A percentile compares a stretch with the other conserved stretches of the same genome.
These are phyloP conservation scores for Piaya cayana DNA, from an alignment of 2,113 vertebrate genomes.

Conservation along the genomic window DNA sequence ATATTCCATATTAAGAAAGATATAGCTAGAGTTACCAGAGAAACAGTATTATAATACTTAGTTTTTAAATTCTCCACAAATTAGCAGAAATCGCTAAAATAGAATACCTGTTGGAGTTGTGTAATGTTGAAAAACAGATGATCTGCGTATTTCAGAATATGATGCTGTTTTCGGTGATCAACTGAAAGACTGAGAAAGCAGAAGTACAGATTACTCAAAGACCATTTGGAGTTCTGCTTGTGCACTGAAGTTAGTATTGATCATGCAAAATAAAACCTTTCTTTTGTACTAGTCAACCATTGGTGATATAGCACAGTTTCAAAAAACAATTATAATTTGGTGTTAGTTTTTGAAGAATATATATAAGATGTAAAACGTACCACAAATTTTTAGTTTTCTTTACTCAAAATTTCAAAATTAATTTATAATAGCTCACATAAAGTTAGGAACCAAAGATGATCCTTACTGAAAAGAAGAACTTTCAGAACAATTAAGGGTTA, in stretches of 20 bases:
- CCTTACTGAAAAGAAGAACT: not conserved
- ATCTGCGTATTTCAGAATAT: not conserved
- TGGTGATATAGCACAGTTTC: not conserved
- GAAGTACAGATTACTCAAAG: not conserved
- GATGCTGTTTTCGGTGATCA: not conserved
- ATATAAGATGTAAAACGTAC: not conserved
- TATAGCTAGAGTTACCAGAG: not conserved
- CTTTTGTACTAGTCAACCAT: not conserved
- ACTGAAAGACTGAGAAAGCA: not conserved
- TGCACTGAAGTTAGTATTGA: not conserved
- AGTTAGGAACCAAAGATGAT: not conserved
- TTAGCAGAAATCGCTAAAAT: not conserved
- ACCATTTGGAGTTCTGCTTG: not conserved
- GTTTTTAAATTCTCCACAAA: not conserved
- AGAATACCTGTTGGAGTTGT: not conserved
- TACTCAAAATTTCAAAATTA: not conserved
- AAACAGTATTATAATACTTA: not conserved
- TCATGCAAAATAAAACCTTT: not conserved
- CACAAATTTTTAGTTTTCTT: not conserved
- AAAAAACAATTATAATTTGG: not conserved
- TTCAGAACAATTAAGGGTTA: not conserved
- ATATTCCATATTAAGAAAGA: not conserved
- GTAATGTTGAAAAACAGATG: not conserved
- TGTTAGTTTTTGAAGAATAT: not conserved
- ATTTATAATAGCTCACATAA: not conserved